Base-by-base conservation (phyloP, 2,797 vertebrate genomes). In the Mastacembelus armatus region DNA sequence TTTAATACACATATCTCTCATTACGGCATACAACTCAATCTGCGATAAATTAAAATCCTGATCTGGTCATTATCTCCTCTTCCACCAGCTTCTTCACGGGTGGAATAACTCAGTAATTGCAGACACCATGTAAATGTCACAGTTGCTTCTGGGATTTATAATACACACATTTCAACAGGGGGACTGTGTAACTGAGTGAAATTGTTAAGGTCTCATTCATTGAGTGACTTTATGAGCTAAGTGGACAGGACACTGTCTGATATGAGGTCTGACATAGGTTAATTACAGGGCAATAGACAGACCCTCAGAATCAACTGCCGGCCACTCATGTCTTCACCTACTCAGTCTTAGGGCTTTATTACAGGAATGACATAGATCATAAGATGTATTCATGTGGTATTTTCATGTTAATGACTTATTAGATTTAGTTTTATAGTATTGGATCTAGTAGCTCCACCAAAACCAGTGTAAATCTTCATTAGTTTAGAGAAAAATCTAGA, bases 71-170 rank as follows among this genome's bases (percentile, higher is more conserved):
- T 38, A 54, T 60, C 51, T 49, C 44, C 35, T 62, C 45, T 35
- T 55, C 30, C 22, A 45, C 26, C 47, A 47, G 24, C 39, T 56
- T 54, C 22, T 40, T 26, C 43, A 18, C 69, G 26, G 43, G 47
- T 50, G 18, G 44, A 72, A 58, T 55, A 40, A 76, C 62, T 67
- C 5, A 0, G 15, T 59, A 76, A 78, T 59, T 56, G 55, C 55
- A 65, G 48, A 44, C 50, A 52, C 61, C 21, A n/a, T 62, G 59
- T 50, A 71, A 75, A 75, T 79, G 69, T 82, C 56, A 72, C 42
- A 32, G 14, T 52, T 14, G 36, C 67, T 19, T 54, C 11, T 39
- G 51, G 71, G 71, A 74, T 68, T 78, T 75, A 18, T 11, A 52
- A 55, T 59, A 52, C 22, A 52, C 48, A 61, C 35, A 55, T 42